Conservation (phyloP, 2,113 vertebrate genomes). For the Forbesichthys papilliferus region DNA sequence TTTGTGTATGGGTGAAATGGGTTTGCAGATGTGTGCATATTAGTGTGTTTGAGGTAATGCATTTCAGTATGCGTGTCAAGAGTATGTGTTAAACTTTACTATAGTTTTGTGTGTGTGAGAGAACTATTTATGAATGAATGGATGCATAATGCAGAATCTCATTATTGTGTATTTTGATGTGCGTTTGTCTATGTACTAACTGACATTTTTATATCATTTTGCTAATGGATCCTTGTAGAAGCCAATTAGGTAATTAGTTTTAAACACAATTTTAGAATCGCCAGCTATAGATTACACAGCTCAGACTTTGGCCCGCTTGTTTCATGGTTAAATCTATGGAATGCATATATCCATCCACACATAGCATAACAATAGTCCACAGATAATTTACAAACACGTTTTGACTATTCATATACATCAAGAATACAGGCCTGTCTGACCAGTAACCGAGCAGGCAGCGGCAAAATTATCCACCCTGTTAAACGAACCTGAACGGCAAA, state of each 20-base stretch:
- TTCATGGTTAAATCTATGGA: not conserved
- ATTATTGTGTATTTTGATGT: not conserved
- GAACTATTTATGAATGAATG: not conserved
- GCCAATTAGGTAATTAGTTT: not conserved
- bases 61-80: not conserved
- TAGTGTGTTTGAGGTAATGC: not conserved
- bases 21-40: conserved; percentile 1
- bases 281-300: not conserved
- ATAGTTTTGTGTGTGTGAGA: not conserved
- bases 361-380: not conserved
- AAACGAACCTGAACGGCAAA: too few species aligned
- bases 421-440: not conserved
- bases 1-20: not conserved
- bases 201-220: not conserved
- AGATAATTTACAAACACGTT: not conserved
- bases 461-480: too few species aligned
- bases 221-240: not conserved
- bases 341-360: not conserved
- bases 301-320: not conserved
- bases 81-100: not conserved
- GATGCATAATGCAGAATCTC: not conserved
- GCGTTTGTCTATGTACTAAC: conserved; percentile 2
- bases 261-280: not conserved
- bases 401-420: not conserved
- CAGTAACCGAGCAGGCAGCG: not conserved